phyloP scores from a whole-genome alignment of 2,888 invertebrate genomes.

The Calameuta idolon region DNA sequence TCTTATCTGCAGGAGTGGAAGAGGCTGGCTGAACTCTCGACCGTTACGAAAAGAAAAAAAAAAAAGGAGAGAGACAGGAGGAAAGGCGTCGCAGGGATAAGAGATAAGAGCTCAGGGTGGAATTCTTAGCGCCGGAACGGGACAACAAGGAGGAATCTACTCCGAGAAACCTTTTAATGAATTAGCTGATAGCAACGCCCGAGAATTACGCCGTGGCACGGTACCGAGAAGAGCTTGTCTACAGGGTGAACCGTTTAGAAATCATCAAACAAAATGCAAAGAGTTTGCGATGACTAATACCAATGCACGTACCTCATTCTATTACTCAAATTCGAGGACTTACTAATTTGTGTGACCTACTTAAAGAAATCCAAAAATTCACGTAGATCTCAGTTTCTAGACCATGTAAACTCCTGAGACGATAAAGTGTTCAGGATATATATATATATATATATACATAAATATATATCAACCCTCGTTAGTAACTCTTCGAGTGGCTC shows the following conservation, averaged over 20 bases:
- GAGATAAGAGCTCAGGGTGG: constrained; percentile 29
- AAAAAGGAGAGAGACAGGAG: constrained; percentile 8
- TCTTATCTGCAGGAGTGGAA: constrained; percentile 23
- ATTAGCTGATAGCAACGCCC: constrained; percentile 33
- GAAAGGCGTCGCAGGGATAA: constrained; percentile 18
- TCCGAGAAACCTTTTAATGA: constrained; percentile 32
- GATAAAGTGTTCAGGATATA: background rate
- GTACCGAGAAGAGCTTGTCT: constrained; percentile 18
- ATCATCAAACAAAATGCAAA: background rate
- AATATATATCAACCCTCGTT: background rate
- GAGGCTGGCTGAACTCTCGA: constrained; percentile 21
- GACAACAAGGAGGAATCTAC: constrained; percentile 14
- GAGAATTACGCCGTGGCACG: constrained; percentile 31
- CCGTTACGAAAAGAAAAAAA: background rate
- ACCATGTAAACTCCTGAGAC: background rate
- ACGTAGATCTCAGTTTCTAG: background rate
- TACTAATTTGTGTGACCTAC: background rate
- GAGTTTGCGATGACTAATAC: background rate
- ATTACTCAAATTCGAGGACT: background rate
- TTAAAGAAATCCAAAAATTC: background rate
- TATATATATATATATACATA: too few species aligned
- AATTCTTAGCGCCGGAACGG: constrained; percentile 23
- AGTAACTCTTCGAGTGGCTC: background rate
- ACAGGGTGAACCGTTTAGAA: constrained; percentile 11
- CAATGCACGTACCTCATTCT: background rate